Evolutionary conservation across 2,888 invertebrate genomes (phyloP), one percentile per base, ranked within the genome.

Genomic region (Smittia sp.): DNA sequence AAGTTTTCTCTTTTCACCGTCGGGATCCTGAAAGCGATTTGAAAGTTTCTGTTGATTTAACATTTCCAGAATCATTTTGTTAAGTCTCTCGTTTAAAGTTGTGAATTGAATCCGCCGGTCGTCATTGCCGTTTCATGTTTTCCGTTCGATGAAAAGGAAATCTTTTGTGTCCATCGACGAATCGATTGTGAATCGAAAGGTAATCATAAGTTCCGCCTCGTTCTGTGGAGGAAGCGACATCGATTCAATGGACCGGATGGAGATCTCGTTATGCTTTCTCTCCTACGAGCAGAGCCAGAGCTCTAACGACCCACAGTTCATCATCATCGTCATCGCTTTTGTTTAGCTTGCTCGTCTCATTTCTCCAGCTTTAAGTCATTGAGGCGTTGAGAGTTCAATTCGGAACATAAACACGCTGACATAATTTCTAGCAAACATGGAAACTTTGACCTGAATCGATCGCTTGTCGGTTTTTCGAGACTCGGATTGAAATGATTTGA

Each of bases 401-500:
- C n/a, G n/a, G n/a, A n/a, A n/a, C n/a, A n/a, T n/a, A n/a, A n/a
- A n/a, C n/a, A n/a, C 9, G 32, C 32, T 32, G 32, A 32, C 32
- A 58, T 58, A 58, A 13, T 58, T 58, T 58, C 58, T 6, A 32
- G 32, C 3, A 32, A 32, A 32, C 32, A 32, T 9, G 3, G 9
- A 32, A 32, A 32, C 32, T 32, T 32, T 32, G 32, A 32, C 32
- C 32, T 32, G 32, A 32, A 32, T 32, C 32, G 32, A 32, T 32
- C 32, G 32, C 20, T 20, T 54, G 54, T 54, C 54, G 54, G 18
- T 54, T 46, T 54, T 15, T n/a, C 63, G n/a, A n/a, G n/a, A n/a
- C 6, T 62, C 38, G 15, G 6, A 22, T 58, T 72, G 72, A 72
- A 62, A 72, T 72, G 62, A 62, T 72, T 72, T 72, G 72, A 72